Conservation (phyloP, 1,140 invertebrate genomes). For the Calliopsis andreniformis region DNA sequence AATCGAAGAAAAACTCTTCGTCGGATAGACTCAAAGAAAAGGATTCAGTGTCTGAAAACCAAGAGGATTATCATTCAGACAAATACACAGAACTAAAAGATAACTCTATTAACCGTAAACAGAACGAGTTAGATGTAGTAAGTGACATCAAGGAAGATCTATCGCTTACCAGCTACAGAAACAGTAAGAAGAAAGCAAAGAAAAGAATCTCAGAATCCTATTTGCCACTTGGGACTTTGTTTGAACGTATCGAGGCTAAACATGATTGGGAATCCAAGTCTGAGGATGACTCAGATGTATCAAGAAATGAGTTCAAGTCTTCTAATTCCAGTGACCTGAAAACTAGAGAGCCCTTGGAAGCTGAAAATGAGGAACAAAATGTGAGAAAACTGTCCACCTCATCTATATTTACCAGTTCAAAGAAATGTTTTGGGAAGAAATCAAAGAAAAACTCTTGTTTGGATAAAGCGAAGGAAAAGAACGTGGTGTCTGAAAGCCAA, state of each 20-base stretch:
- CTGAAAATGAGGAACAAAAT: too few relatives aligned
- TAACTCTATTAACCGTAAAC: constrained; percentile 23
- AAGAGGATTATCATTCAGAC: not conserved
- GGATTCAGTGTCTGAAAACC: not conserved
- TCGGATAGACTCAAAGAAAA: constrained; percentile 20
- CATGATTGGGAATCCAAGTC: not conserved
- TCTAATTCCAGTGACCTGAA: too few relatives aligned
- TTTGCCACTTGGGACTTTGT: not conserved
- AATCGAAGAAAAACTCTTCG: constrained; percentile 33
- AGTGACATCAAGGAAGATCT: constrained; percentile 31
- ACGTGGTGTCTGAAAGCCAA: not conserved
- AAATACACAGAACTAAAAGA: constrained; percentile 44
- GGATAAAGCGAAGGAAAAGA: constrained; percentile 18
- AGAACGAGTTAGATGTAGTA: not conserved
- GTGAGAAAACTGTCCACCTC: not conserved
- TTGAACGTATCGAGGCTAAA: too few relatives aligned
- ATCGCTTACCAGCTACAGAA: constrained; percentile 65
- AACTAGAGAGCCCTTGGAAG: too few relatives aligned
- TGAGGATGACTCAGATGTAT: too few relatives aligned
- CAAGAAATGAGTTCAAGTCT: too few relatives aligned
- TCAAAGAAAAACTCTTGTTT: constrained; percentile 30
- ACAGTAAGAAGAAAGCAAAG: constrained; percentile 76
- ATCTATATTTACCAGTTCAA: not conserved
- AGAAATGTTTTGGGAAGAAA: constrained; percentile 23
- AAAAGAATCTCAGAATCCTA: constrained; percentile 69